Conservation (phyloP, 1,140 invertebrate species). For the Hypsibius dujardini region DNA sequence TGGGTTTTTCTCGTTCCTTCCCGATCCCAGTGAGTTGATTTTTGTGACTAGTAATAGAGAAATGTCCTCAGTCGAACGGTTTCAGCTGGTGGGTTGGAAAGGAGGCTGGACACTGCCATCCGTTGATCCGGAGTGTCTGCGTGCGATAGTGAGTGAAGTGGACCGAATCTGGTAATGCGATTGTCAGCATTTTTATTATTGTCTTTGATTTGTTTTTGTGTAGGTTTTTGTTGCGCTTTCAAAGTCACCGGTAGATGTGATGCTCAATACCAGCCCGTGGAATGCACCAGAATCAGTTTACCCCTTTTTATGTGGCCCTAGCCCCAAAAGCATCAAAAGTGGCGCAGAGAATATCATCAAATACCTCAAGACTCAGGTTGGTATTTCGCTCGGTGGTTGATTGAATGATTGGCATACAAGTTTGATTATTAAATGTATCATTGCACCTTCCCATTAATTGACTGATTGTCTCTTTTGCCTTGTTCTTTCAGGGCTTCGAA, state of each 20-base stretch:
- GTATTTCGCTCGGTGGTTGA: background rate
- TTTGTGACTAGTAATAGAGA: too few relatives aligned
- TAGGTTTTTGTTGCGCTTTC: background rate
- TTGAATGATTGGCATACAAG: background rate
- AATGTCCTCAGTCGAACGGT: background rate
- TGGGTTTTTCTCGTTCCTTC: too few relatives aligned
- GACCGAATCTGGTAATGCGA: background rate
- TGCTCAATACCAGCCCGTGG: background rate
- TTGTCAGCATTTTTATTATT: background rate
- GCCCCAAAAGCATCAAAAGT: background rate
- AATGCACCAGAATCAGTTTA: background rate
- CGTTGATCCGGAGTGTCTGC: constrained; percentile 4
- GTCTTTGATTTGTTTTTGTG: background rate
- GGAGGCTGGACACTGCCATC: background rate
- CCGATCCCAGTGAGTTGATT: too few relatives aligned
- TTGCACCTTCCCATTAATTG: too few relatives aligned
- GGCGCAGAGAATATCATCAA: background rate
- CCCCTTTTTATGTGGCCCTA: background rate
- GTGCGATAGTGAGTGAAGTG: background rate
- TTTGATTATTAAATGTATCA: background rate
- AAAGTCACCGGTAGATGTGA: background rate
- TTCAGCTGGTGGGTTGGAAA: background rate
- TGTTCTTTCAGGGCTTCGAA: background rate
- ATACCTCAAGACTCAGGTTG: background rate
- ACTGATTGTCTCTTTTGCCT: background rate